Evolutionary conservation across 2,797 vertebrate genomes (phyloP), one percentile per base, ranked within the genome.

Genomic region (Halcyon chelicuti): DNA sequence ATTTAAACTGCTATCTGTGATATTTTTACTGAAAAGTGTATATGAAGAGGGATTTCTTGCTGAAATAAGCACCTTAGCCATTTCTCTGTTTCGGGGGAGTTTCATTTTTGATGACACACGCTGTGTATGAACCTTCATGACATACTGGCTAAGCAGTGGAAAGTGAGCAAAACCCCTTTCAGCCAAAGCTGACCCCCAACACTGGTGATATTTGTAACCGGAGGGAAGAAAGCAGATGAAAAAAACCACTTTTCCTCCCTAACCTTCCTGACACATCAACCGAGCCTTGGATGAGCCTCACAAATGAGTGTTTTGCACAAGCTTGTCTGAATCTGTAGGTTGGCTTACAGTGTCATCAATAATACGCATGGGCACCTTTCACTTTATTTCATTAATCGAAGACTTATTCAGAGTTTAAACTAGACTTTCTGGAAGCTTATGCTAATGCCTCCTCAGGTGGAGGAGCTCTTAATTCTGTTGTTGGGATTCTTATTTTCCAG

Each of bases 1-100:
- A 90, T 95, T 94, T 86, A 85, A 96, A 94, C 86, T 29, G 2
- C 89, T 91, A 23, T 74, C 87, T 54, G 78, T 35, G 93, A 62
- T 80, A 77, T 70, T 96, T 96, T 94, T 74, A 80, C 74, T 80
- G 84, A 71, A 88, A 95, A 58, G 61, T 11, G 6, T 51, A 15
- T 39, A 42, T 35, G 54, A 85, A 57, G 87, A 54, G 47, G 62
- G 79, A 46, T 65, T 44, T 75, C 61, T 95, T 75, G 87, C 96
- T 93, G 94, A 80, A 96, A 89, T 77, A 74, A 93, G 66, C 88
- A 75, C 92, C 84, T 78, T 62, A 70, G 77, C 74, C 47, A 8
- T 79, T 4, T 39, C 83, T 82, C 40, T 3, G 1, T 74, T 87
- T 37, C 5, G 81, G 8, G 3, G 51, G 51, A 10, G 16, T 10